Percentiles rank a stretch among this genome's conserved stretches.
Conservation (phyloP, 2,888 invertebrate species). For the Portevinia maculata region DNA sequence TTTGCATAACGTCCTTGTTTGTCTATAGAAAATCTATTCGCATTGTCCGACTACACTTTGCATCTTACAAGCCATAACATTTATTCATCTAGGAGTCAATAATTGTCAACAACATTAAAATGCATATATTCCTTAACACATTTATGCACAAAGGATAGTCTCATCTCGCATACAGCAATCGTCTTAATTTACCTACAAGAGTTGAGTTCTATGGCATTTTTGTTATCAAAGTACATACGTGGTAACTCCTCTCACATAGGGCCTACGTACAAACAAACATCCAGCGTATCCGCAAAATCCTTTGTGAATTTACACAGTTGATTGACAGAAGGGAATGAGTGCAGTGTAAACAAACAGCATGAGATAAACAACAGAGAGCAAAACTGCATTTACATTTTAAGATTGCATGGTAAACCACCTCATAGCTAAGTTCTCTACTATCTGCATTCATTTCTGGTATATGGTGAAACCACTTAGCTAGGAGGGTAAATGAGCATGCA, state of each 20-base stretch:
- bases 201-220: no score
- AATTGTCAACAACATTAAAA: background rate
- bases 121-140: slow-evolving; percentile 3
- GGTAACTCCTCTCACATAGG: no score
- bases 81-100: slow-evolving; percentile 11
- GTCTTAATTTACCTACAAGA: slow-evolving; percentile 19
- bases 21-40: background rate
- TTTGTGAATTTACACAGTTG: slow-evolving; percentile 30
- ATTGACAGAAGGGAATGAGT: slow-evolving; percentile 35
- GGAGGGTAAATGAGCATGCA: no score
- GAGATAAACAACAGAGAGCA: slow-evolving; percentile 39
- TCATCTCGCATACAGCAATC: background rate
- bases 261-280: background rate
- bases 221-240: no score
- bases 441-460: no score
- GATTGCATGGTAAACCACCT: slow-evolving; percentile 30
- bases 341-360: slow-evolving; percentile 27
- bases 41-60: background rate
- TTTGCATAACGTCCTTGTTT: background rate
- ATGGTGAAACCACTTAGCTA: no score
- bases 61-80: background rate
- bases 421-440: slow-evolving; percentile 4
- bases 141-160: background rate
- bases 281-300: slow-evolving; percentile 2
- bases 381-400: slow-evolving; percentile 18